These are phyloP conservation scores for Larimichthys polyactis DNA, from an alignment of 2,113 vertebrate genomes.

Conservation along the genomic window DNA sequence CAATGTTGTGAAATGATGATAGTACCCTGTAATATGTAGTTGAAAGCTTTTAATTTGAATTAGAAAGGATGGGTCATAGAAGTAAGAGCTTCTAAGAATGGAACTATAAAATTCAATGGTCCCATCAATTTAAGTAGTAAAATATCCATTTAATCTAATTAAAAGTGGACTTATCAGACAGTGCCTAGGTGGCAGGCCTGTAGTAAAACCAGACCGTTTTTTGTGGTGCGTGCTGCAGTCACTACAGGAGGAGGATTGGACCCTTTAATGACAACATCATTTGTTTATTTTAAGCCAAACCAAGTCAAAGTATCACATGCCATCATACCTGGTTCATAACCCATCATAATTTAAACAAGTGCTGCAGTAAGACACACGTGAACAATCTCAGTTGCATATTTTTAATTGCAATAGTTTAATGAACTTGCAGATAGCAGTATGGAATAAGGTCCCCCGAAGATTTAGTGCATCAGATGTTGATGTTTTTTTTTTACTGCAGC, in stretches of 20 bases:
- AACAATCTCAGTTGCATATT: background rate
- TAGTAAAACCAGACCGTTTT: background rate
- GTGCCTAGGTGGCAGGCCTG: background rate
- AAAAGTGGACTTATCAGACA: slow-evolving; percentile 17
- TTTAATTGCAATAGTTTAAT: background rate
- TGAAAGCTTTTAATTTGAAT: background rate
- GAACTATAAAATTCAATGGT: slow-evolving; percentile 24
- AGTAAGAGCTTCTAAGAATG: background rate
- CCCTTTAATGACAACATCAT: background rate
- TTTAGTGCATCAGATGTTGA: background rate
- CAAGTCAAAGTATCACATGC: background rate
- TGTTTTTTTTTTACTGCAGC: background rate
- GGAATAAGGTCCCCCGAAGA: background rate
- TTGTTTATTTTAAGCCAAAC: too few relatives aligned
- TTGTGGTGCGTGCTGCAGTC: background rate
- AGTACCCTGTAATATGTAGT: background rate
- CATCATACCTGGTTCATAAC: background rate
- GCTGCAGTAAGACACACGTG: too few relatives aligned
- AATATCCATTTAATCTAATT: slow-evolving; percentile 38
- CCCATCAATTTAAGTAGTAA: slow-evolving; percentile 31
- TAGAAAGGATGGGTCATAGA: background rate
- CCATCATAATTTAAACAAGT: background rate
- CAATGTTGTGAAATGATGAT: background rate
- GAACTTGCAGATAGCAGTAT: background rate
- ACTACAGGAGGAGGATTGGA: background rate